Conservation (phyloP, 2,797 vertebrate species). For the Amniataba percoides region DNA sequence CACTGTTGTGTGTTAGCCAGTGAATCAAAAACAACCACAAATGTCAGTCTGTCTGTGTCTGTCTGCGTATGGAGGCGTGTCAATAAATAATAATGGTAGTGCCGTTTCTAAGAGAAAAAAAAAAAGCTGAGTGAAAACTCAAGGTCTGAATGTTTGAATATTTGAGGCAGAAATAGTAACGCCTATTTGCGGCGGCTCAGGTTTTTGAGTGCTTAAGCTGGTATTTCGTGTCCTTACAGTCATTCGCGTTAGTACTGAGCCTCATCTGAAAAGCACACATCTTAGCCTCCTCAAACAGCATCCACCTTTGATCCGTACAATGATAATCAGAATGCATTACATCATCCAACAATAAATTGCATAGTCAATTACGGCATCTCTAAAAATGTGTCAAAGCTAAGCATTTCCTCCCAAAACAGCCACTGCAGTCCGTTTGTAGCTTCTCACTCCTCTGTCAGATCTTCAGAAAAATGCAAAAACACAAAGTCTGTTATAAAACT, state of each 20-base stretch:
- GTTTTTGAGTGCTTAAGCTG: slow-evolving; percentile 29
- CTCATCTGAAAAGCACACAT: slow-evolving; percentile 36
- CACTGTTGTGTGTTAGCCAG: slow-evolving; percentile 22
- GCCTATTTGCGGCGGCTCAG: slow-evolving; percentile 1
- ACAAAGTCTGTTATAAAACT: slow-evolving; percentile 1
- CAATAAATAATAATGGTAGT: background rate
- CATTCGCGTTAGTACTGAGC: slow-evolving; percentile 12
- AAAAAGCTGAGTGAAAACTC: too few relatives aligned
- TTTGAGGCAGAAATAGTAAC: slow-evolving; percentile 18
- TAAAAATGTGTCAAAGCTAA: background rate
- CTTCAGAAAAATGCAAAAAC: slow-evolving; percentile 26
- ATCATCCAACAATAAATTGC: slow-evolving; percentile 19
- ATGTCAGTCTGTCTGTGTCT: slow-evolving; percentile 35
- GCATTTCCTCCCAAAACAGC: slow-evolving; percentile 3
- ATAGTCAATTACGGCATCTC: background rate
- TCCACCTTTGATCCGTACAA: slow-evolving; percentile 10
- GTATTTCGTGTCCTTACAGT: background rate
- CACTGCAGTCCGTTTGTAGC: background rate
- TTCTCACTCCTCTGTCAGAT: slow-evolving; percentile 17
- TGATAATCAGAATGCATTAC: slow-evolving; percentile 19
- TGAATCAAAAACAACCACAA: slow-evolving; percentile 17
- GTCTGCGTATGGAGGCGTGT: slow-evolving; percentile 24
- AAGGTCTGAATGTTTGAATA: slow-evolving; percentile 20
- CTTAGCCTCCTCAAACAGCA: slow-evolving; percentile 25
- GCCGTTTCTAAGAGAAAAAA: slow-evolving; percentile 2